These are phyloP conservation scores for Phoenicopterus ruber DNA, from an alignment of 2,113 vertebrate genomes.

Conservation along the genomic window DNA sequence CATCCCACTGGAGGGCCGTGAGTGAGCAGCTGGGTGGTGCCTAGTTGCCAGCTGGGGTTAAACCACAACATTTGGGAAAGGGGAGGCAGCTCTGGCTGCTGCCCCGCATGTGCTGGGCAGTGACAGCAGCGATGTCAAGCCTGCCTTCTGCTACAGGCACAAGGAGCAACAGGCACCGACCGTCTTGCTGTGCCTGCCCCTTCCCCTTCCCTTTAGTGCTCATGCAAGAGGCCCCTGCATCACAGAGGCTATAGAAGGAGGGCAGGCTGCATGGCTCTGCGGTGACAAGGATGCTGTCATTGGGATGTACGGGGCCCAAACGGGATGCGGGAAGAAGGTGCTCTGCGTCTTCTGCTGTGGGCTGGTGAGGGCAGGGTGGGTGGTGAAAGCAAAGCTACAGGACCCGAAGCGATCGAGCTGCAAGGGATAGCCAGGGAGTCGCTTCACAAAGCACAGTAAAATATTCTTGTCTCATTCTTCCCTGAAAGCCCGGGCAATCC, in stretches of 20 bases:
- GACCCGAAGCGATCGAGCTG: not conserved
- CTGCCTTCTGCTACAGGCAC: not conserved
- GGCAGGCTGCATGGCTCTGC: rapidly evolving
- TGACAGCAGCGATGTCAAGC: not conserved
- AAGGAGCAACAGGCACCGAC: rapidly evolving
- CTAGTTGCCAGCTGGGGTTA: too few relatives aligned
- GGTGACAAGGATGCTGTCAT: not conserved
- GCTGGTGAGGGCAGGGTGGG: not conserved
- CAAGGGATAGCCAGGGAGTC: not conserved
- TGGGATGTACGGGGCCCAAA: too few relatives aligned
- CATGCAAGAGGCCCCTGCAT: rapidly evolving
- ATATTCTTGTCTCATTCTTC: not conserved
- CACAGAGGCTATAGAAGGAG: not conserved
- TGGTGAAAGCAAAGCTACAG: not conserved
- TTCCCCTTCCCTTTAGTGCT: not conserved
- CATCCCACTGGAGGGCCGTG: too few relatives aligned
- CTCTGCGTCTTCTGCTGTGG: not conserved
- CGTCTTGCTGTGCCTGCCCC: not conserved
- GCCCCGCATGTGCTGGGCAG: not conserved
- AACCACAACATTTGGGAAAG: not conserved
- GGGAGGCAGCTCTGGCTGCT: not conserved
- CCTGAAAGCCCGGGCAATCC: not conserved
- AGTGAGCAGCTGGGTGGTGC: too few relatives aligned
- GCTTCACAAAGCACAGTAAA: not conserved
- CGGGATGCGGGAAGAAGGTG: not conserved